Evolutionary conservation across 1,140 invertebrate species (phyloP).

Genomic region (Atta colombica): DNA sequence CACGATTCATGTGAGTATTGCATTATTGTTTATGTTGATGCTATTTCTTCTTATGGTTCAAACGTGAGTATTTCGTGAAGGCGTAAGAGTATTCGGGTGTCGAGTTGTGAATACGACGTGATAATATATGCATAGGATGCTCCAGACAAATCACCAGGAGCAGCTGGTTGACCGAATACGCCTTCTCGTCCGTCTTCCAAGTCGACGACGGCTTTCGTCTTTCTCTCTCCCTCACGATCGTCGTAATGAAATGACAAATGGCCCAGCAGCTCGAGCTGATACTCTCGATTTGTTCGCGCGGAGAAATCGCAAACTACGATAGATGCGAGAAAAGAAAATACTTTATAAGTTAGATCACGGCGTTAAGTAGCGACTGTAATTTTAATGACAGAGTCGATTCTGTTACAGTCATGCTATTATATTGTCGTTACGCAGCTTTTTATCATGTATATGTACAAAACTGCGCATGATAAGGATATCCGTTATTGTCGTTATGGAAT

Average conservation of each 20-base stretch:
- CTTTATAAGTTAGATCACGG: not conserved
- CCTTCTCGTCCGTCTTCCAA: slow-evolving; percentile 24
- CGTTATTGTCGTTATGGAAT: too few species aligned
- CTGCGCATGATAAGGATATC: too few species aligned
- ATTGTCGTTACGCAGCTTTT: too few species aligned
- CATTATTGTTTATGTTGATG: not conserved
- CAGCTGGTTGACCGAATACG: not conserved
- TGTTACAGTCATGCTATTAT: too few species aligned
- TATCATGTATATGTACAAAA: too few species aligned
- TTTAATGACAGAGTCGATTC: too few species aligned
- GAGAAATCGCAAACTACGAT: slow-evolving; percentile 12
- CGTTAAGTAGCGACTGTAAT: not conserved
- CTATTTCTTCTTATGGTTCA: not conserved
- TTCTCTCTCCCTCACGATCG: not conserved
- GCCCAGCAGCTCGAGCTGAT: slow-evolving; percentile 1
- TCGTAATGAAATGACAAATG: slow-evolving; percentile 52
- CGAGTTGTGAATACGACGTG: not conserved
- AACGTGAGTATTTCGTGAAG: not conserved
- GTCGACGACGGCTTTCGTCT: not conserved
- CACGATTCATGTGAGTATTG: not conserved
- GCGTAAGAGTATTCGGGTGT: not conserved
- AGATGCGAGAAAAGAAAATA: slow-evolving; percentile 12
- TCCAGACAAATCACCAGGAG: slow-evolving; percentile 20
- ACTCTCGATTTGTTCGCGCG: slow-evolving; percentile 27
- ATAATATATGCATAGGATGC: slow-evolving; percentile 1